Conservation (phyloP, 2,797 vertebrate genomes). For the Manis crassicaudata region DNA sequence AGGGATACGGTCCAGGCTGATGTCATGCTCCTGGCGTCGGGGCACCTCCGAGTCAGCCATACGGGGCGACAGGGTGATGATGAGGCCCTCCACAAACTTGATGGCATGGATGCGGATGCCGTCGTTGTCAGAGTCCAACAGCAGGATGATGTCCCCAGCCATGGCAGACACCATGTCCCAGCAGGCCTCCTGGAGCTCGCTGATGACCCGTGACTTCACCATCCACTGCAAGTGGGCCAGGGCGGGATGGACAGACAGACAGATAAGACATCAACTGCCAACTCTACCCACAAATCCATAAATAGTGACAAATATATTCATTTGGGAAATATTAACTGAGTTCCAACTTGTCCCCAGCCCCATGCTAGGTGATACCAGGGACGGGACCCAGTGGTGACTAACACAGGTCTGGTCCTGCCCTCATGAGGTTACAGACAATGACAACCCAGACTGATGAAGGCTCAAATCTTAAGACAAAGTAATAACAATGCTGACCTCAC, state of each 20-base stretch:
- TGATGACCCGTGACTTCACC: slow-evolving; percentile 90
- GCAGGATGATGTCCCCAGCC: slow-evolving; percentile 92
- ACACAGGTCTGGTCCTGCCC: neutral
- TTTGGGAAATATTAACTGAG: neutral
- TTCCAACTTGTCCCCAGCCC: neutral
- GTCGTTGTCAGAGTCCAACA: slow-evolving; percentile 96
- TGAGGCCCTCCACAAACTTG: slow-evolving; percentile 96
- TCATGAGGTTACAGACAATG: neutral
- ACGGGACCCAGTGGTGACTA: neutral
- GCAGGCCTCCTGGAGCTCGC: slow-evolving; percentile 94
- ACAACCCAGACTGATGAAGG: neutral
- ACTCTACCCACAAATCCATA: neutral
- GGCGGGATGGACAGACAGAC: neutral
- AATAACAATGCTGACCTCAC: neutral
- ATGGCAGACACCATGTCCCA: slow-evolving; percentile 97
- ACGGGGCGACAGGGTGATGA: slow-evolving; percentile 94
- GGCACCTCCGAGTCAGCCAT: slow-evolving; percentile 93
- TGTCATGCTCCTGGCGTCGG: slow-evolving; percentile 93
- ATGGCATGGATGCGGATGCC: slow-evolving; percentile 97
- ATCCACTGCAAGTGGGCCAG: slow-evolving; percentile 89
- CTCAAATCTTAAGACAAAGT: neutral
- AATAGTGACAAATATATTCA: neutral
- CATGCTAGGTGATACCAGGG: neutral
- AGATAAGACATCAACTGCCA: neutral
- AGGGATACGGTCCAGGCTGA: slow-evolving; percentile 95